phyloP scores from a whole-genome alignment of 2,797 vertebrate genomes.

The Taeniopygia guttata region DNA sequence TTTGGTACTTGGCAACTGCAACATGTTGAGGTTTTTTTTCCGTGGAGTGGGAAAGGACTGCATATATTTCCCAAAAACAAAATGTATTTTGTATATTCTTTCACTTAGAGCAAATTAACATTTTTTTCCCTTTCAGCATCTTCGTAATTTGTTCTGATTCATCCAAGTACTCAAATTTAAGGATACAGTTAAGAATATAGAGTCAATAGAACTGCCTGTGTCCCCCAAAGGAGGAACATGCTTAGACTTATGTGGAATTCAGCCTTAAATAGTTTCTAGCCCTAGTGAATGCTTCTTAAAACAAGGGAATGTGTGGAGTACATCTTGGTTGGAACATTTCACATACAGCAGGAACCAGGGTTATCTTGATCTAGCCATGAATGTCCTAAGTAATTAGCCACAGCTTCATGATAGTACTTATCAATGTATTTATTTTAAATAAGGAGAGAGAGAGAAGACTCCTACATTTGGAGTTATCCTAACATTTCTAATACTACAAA shows the following conservation, averaged over 20 bases:
- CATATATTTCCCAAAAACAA: background rate
- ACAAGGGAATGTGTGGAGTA: background rate
- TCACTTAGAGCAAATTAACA: background rate
- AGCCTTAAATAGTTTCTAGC: background rate
- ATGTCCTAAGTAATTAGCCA: background rate
- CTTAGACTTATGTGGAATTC: background rate
- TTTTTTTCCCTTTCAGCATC: background rate
- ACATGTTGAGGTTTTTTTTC: background rate
- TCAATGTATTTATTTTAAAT: background rate
- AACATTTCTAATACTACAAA: background rate
- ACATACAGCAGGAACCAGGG: background rate
- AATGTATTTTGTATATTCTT: background rate
- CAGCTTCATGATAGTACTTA: background rate
- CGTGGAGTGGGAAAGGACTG: background rate
- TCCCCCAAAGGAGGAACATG: background rate
- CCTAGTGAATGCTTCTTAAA: background rate
- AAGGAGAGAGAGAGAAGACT: background rate
- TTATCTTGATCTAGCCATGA: background rate
- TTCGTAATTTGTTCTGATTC: background rate
- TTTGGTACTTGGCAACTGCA: background rate
- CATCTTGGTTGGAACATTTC: background rate
- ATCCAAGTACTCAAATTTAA: background rate
- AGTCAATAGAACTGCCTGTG: background rate
- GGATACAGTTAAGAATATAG: background rate
- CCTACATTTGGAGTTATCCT: background rate